Base-by-base conservation (phyloP, 2,888 invertebrate genomes). In the Leucoptera coffeella region DNA sequence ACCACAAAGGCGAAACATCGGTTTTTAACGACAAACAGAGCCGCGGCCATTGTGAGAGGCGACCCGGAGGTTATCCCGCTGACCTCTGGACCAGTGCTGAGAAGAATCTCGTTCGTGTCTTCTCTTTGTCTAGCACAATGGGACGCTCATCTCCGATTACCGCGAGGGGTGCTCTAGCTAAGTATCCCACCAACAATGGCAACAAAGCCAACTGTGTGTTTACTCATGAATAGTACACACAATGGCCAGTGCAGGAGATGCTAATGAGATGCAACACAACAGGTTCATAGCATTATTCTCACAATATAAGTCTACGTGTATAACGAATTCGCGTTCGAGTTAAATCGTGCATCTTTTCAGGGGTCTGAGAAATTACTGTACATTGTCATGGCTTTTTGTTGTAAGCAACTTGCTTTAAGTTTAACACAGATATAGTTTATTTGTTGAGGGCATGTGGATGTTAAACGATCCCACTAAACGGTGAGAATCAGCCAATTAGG, bases 311-410 rank as follows among this genome's bases (percentile, higher is more conserved):
- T 50, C 53, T 54, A 40, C 53, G 37, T 67, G 69, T 69, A 62
- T 64, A 69, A 69, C 69, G 69, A 69, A 69, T 69, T 65, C 52
- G 69, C 69, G 58, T 64, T 57, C 55, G 47, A 45, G 62, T 65
- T 65, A 56, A 69, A 69, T 67, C 60, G 69, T 57, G 57, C 67
- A 53, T 65, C 8, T 49, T 51, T 47, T 48, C 41, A 51, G 29
- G 29, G 54, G 55, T 46, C 33, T 34, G 41, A 37, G 38, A 35
- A 35, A 38, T 36, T 33, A 36, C 39, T 37, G 38, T 17, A 34
- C n/a, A n/a, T n/a, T n/a, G n/a, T n/a, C n/a, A n/a, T n/a, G n/a
- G n/a, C n/a, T n/a, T n/a, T n/a, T n/a, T n/a, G n/a, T n/a, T n/a
- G n/a, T n/a, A n/a, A n/a, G n/a, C n/a, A n/a, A n/a, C n/a, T n/a